A percentile compares a stretch with the other conserved stretches of the same genome.
Evolutionary conservation across 2,113 vertebrate species (phyloP).

Genomic region (Mustelus asterias): DNA sequence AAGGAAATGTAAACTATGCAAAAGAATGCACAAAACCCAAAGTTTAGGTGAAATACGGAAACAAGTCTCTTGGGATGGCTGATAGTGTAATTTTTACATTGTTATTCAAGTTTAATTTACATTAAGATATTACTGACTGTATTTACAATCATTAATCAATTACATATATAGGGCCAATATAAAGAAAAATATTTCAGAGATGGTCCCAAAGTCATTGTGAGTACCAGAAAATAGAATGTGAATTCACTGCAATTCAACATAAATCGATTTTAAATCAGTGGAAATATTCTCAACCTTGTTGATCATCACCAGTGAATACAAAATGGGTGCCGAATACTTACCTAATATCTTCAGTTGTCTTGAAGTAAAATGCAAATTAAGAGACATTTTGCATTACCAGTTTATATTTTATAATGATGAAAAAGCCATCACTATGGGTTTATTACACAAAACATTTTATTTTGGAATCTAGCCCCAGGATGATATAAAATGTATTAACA

Average conservation of each 20-base stretch:
- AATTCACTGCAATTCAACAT: background rate
- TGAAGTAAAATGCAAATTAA: background rate
- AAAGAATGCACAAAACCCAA: background rate
- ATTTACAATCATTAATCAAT: background rate
- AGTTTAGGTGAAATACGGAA: background rate
- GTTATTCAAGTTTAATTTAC: background rate
- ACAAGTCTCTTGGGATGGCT: background rate
- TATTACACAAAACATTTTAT: slow-evolving; percentile 23
- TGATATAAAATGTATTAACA: slow-evolving; percentile 27
- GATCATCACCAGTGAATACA: background rate
- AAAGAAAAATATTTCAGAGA: background rate
- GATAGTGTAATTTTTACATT: background rate
- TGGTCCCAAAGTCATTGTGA: background rate
- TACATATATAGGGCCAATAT: slow-evolving; percentile 1
- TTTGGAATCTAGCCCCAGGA: slow-evolving; percentile 6
- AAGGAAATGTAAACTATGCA: background rate
- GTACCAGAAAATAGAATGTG: background rate
- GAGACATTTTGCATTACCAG: background rate
- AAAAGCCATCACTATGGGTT: slow-evolving; percentile 13
- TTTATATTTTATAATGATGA: background rate
- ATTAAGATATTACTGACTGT: background rate
- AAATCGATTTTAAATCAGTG: background rate
- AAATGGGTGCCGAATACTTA: background rate
- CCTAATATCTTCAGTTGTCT: background rate
- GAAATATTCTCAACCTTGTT: background rate